Evolutionary conservation across 2,888 invertebrate genomes (phyloP), one percentile per base, ranked within the genome.

Genomic region (Lasioglossum figueresi): DNA sequence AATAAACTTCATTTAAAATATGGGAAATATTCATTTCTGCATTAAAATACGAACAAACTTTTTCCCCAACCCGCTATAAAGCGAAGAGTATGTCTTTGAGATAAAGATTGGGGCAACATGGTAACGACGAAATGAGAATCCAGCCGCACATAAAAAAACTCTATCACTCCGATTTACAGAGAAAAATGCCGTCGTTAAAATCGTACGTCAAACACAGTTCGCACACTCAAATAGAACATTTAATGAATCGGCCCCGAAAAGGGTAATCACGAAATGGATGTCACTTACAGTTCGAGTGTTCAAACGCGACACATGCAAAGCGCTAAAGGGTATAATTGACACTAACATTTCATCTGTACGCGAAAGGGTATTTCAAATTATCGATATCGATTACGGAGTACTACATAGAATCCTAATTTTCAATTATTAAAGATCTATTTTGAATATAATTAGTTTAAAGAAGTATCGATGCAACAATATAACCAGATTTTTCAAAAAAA

Each of bases 151-250:
- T 8, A 34, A 34, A 66, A 66, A 66, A 66, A 19, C 19, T 66
- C 31, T 5, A 19, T 34, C 34, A 8, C 1, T 16, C 31, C 16
- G 6, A 19, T 66, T 66, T 34, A 31, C 19, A 66, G 31, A 34
- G 34, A 66, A 3, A 66, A 66, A 66, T 66, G 34, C 19, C 16
- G 6, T 34, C 8, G 27, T 27, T 5, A 5, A 59, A 59, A 59
- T 66, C 66, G 66, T 31, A 34, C 31, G 63, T 63, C 34, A 31
- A 63, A 63, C 63, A 63, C 63, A 63, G 63, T 63, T 31, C 19
- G 31, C 27, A 34, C 31, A 63, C 6, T 63, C 63, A 63, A 16
- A 63, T 63, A 34, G 31, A 34, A 63, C 63, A 63, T 63, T 34
- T 63, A 63, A 63, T 31, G 63, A 63, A 63, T 19, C 6, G 63